phyloP scores from a whole-genome alignment of 37 sponge, comb jelly and placozoan species.

The Lycopodina hypogea region DNA sequence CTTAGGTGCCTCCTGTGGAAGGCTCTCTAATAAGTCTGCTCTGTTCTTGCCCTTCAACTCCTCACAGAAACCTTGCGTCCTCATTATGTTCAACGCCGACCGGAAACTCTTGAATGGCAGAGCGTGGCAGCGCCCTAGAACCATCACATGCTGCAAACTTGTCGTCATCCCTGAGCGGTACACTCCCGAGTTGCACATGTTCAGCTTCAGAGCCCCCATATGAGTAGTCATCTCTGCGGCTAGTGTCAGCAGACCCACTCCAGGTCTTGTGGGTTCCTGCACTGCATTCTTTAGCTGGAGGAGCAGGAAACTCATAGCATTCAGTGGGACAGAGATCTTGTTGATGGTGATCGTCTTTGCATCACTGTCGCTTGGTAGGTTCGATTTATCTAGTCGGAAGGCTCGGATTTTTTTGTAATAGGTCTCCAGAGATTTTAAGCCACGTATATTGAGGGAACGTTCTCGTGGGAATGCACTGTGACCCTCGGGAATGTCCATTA shows the following conservation, averaged over 20 bases:
- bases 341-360: constrained; percentile 43
- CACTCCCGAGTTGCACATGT: constrained; percentile 66
- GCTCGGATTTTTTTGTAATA: constrained; percentile 53
- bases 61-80: constrained; percentile 18
- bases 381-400: constrained; percentile 45
- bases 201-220: constrained; percentile 63
- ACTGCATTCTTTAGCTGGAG: constrained; percentile 37
- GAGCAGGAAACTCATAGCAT: constrained; percentile 63
- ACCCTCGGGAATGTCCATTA: constrained; percentile 23
- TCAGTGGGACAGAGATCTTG: constrained; percentile 63
- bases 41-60: constrained; percentile 53
- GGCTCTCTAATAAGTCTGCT: constrained; percentile 5
- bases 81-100: constrained; percentile 38
- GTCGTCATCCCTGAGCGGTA: constrained; percentile 37
- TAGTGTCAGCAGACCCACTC: constrained; percentile 66
- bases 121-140: constrained; percentile 66
- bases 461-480: constrained; percentile 6
- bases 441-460: constrained; percentile 27
- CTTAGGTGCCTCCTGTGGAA: constrained; percentile 50
- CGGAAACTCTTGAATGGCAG: constrained; percentile 50
- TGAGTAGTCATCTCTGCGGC: constrained; percentile 57
- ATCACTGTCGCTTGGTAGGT: constrained; percentile 45
- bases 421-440: constrained; percentile 23
- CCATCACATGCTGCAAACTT: constrained; percentile 61
- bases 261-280: constrained; percentile 36